Base-by-base conservation (phyloP, 2,113 vertebrate genomes). In the Oreochromis spilurus region DNA sequence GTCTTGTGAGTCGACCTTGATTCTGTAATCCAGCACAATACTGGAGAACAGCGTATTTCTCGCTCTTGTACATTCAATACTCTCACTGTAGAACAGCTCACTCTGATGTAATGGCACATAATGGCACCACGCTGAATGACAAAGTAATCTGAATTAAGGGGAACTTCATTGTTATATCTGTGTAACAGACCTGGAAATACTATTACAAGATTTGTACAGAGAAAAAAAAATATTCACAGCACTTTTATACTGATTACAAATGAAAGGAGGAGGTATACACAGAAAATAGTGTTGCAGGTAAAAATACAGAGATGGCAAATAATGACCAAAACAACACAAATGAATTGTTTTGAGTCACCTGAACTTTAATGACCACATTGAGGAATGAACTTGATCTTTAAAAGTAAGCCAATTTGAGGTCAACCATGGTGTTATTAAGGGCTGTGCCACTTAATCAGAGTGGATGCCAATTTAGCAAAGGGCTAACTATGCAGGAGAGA, bases 361-460 rank as follows among this genome's bases (percentile, higher is more conserved):
- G 84, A 62, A 83, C 82, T 94, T 94, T 96, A 96, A 96, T 93
- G 95, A 95, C 89, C 88, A 16, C 9, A 55, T 45, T 96, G 96
- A 97, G 94, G 88, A 95, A 97, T 96, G 95, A 94, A 95, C 87
- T 90, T 96, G 95, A 96, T 96, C 94, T 96, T 96, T 95, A 94
- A 85, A 67, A 94, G 90, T 80, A 89, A 95, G 89, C 92, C 91
- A 93, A 93, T 91, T 90, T 85, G 83, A 84, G 93, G 62, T 89
- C 89, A 89, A 80, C 83, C 86, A 52, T 78, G 17, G 82, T 52
- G 83, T 92, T 95, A 94, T 95, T 95, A 96, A 90, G 84, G 88
- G 58, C 81, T 29, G 82, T 58, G 88, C 90, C 91, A 95, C 95
- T 96, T 96, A 94, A 96, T 96, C 95, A 96, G 92, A 89, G 87